A percentile compares a stretch with the other conserved stretches of the same genome.
phyloP scores from a whole-genome alignment of 2,888 invertebrate species.

The Penaeus monodon region DNA sequence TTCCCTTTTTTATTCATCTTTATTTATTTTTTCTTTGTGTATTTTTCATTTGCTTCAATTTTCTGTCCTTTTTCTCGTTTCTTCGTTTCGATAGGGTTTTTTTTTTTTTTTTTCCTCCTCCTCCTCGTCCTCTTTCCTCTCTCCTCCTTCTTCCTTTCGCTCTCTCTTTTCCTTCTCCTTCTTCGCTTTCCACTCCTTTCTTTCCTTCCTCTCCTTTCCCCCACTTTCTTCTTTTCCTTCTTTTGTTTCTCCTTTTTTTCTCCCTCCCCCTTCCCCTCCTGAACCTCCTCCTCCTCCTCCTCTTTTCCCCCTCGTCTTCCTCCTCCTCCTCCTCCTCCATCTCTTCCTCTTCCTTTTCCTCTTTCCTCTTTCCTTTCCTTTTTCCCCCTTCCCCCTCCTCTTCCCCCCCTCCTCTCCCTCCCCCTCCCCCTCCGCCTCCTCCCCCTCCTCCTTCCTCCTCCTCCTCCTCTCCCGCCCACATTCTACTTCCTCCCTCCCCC shows the following conservation, averaged over 20 bases:
- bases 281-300: not conserved
- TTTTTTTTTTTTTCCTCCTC: not conserved
- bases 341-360: not conserved
- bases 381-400: not conserved
- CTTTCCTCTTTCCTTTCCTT: not conserved
- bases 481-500: not conserved
- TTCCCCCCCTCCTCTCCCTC: not conserved
- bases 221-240: not conserved
- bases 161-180: not conserved
- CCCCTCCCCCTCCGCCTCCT: not conserved
- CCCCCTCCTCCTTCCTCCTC: not conserved
- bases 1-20: too few species aligned
- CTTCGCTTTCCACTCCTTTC: not conserved
- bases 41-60: too few species aligned
- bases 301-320: not conserved
- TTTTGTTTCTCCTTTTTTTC: not conserved
- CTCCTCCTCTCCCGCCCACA: not conserved
- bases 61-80: not conserved
- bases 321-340: not conserved
- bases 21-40: too few species aligned
- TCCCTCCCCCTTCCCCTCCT: too few species aligned
- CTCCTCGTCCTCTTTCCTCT: not conserved
- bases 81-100: not conserved
- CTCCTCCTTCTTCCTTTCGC: not conserved
- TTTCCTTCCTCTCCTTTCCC: not conserved